These are phyloP conservation scores for Vicugna pacos DNA, from an alignment of 2,113 vertebrate species.

Conservation along the genomic window DNA sequence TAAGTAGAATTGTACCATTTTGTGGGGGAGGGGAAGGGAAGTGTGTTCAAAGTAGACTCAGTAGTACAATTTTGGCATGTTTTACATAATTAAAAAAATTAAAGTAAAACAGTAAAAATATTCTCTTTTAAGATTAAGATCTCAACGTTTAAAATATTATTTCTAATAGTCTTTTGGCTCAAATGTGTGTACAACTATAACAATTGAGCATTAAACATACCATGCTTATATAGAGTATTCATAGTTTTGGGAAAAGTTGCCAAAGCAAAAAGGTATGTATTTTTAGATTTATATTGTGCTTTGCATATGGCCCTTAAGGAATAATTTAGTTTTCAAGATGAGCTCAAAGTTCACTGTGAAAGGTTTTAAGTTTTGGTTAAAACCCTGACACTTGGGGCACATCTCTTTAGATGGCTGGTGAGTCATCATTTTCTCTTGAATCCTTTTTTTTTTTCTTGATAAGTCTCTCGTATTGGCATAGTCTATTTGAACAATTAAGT, in stretches of 20 bases:
- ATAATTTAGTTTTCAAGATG: background rate
- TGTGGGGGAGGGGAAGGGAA: background rate
- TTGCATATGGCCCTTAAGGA: background rate
- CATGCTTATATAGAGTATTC: background rate
- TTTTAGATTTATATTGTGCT: background rate
- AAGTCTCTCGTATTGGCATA: background rate
- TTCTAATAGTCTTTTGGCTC: background rate
- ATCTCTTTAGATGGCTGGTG: background rate
- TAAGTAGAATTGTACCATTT: background rate
- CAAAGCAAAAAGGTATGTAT: background rate
- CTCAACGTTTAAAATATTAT: background rate
- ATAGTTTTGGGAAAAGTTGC: background rate
- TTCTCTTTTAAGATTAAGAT: constrained; percentile 3
- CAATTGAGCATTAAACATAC: background rate
- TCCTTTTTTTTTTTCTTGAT: background rate
- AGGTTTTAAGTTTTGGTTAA: background rate
- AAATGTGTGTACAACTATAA: background rate
- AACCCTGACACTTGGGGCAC: background rate
- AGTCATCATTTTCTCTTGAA: background rate
- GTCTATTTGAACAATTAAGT: background rate
- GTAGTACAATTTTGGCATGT: background rate
- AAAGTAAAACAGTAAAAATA: background rate
- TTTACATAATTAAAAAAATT: constrained; percentile 52
- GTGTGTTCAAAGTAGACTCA: background rate
- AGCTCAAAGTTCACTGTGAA: background rate